Base-by-base conservation (phyloP, 2,113 vertebrate species). In the Bothrops jararaca region DNA sequence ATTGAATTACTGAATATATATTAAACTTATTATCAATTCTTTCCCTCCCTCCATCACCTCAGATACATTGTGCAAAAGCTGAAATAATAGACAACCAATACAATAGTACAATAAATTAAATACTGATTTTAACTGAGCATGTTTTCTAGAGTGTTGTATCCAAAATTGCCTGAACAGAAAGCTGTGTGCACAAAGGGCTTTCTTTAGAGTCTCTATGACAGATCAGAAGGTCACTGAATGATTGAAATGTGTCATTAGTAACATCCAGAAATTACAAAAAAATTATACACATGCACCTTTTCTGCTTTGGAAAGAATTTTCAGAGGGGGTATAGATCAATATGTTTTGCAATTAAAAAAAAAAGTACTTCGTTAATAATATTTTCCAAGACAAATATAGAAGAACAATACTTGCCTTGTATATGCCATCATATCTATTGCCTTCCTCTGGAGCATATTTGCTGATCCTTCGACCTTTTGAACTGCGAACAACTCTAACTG, bases 371-470 rank as follows among this genome's bases (percentile, higher is more conserved):
- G 10, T 45, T 90, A 58, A 52, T 85, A 20, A 90, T 52, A 91
- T 86, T 53, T 20, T 93, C 92, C 58, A 92, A 87, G 2, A 52
- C 15, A 1, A 20, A 39, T 11, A 58, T 3, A 18, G 64, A 0
- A 92, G 54, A 91, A 93, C 93, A 92, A 93, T 89, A 90, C 95
- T 91, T 97, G 99, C 99, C 99, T 99, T 99, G 97, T 99, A 99
- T 97, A 99, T 99, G 85, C 99, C 99, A 95, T 99, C 99, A 0
- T 99, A 99, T 97, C 99, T 98, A 97, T 99, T 99, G 96, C 99
- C 99, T 96, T 99, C 99, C 96, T 99, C 99, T 0, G 99, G 99
- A 92, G 99, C 99, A 7, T 99, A 99, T 95, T 99, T 99, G 98
- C 99, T 99, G 97, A 99, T 99, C 89, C 99, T 98, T 45, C 99